Conservation (phyloP, 2,113 vertebrate genomes). For the Gadus macrocephalus region DNA sequence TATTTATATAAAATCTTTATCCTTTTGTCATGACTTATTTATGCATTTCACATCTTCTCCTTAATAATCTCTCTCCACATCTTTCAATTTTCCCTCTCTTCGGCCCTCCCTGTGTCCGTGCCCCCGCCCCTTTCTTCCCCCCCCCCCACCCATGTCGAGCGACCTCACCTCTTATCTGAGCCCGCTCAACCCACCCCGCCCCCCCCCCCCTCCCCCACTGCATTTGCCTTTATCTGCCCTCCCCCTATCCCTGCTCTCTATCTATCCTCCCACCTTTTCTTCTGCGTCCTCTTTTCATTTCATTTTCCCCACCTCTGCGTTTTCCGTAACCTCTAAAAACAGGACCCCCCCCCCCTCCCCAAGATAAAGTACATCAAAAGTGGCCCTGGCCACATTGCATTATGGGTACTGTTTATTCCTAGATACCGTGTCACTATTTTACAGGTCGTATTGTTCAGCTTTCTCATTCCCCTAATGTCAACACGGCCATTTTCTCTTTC, state of each 20-base stretch:
- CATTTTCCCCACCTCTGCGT: too few species aligned
- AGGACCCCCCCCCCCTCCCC: too few species aligned
- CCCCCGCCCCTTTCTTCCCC: slow-evolving; percentile 40
- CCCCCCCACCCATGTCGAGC: slow-evolving; percentile 40
- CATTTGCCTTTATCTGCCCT: slow-evolving; percentile 29
- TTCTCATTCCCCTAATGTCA: too few species aligned
- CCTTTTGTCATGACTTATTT: slow-evolving; percentile 50
- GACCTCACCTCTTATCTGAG: slow-evolving; percentile 57
- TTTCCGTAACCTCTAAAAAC: not conserved
- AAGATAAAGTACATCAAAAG: slow-evolving; percentile 62
- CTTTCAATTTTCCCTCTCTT: slow-evolving; percentile 64
- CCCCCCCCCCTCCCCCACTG: slow-evolving; percentile 44
- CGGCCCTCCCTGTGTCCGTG: slow-evolving; percentile 40
- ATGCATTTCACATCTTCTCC: slow-evolving; percentile 54
- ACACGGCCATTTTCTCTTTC: slow-evolving; percentile 14
- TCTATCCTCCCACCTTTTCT: slow-evolving; percentile 13
- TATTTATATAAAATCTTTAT: not conserved
- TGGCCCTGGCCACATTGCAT: slow-evolving; percentile 39
- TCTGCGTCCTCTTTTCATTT: not conserved
- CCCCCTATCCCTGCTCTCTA: slow-evolving; percentile 9
- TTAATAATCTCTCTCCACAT: slow-evolving; percentile 66
- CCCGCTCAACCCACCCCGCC: slow-evolving; percentile 23
- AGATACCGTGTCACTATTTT: slow-evolving; percentile 44
- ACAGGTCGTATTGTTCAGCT: not conserved
- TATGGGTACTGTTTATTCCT: slow-evolving; percentile 55